Evolutionary conservation across 92 coral and sea anemone species (phyloP).

Genomic region (Epizoanthus ramosus): DNA sequence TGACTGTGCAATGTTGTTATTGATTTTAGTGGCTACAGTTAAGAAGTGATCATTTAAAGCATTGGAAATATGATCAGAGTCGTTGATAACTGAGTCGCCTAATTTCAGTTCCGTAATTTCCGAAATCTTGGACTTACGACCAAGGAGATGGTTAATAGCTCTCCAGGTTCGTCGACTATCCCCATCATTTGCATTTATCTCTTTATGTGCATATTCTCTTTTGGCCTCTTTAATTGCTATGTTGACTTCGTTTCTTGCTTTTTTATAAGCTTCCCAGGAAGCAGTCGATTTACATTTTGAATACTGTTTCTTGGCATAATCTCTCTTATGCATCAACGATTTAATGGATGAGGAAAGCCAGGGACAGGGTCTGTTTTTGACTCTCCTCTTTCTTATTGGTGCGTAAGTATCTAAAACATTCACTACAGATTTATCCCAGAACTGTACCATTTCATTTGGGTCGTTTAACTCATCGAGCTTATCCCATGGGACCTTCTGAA

Average conservation of each 20-base stretch:
- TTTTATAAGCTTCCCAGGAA: constrained; percentile 1
- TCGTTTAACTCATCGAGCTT: constrained; percentile 1
- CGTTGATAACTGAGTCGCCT: no score
- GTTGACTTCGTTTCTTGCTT: constrained; percentile 23
- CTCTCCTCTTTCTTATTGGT: constrained; percentile 28
- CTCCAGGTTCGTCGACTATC: constrained; percentile 44
- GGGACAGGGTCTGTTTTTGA: constrained; percentile 28
- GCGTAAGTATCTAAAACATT: constrained; percentile 20
- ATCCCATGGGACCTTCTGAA: constrained; percentile 20
- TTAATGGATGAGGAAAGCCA: constrained; percentile 24
- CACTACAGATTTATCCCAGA: constrained; percentile 27
- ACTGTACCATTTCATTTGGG: constrained; percentile 7
- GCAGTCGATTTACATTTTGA: not conserved
- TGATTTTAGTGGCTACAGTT: no score
- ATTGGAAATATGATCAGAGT: no score
- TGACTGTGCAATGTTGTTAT: no score
- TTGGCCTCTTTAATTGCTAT: constrained; percentile 23
- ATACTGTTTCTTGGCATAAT: constrained; percentile 18
- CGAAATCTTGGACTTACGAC: not conserved
- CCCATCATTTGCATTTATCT: constrained; percentile 25
- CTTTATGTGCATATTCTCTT: constrained; percentile 10
- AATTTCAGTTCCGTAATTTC: no score
- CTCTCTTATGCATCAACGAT: constrained; percentile 28
- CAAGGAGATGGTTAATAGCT: constrained; percentile 31
- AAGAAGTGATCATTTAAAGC: no score